A percentile compares a stretch with the other conserved stretches of the same genome.
Evolutionary conservation across 2,888 invertebrate species (phyloP).

Genomic region (Venusia cambrica): DNA sequence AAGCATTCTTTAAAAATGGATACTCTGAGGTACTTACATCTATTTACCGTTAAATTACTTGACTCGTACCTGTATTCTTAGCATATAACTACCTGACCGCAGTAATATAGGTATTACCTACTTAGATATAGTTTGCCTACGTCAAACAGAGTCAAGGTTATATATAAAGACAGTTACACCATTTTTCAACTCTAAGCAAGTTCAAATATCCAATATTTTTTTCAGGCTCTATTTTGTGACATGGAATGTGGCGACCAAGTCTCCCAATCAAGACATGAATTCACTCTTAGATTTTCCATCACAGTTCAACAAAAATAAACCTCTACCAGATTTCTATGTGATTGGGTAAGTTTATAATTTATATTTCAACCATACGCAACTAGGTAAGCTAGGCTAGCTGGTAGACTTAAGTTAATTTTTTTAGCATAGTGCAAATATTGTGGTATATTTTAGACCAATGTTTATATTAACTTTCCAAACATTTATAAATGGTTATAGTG

Average conservation of each 20-base stretch:
- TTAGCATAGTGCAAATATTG: too few relatives aligned
- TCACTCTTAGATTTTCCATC: slow-evolving; percentile 85
- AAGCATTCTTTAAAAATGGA: slow-evolving; percentile 40
- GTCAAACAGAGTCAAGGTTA: slow-evolving; percentile 51
- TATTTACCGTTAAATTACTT: slow-evolving; percentile 8
- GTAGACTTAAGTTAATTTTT: too few relatives aligned
- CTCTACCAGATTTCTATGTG: slow-evolving; percentile 90
- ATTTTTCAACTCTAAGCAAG: slow-evolving; percentile 4
- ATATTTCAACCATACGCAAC: too few relatives aligned
- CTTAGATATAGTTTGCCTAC: too few relatives aligned
- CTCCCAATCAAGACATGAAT: slow-evolving; percentile 87
- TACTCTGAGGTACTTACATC: slow-evolving; percentile 47
- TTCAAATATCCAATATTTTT: slow-evolving; percentile 23
- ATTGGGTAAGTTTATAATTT: slow-evolving; percentile 89
- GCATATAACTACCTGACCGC: too few relatives aligned
- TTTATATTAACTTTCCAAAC: too few relatives aligned
- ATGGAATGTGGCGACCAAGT: slow-evolving; percentile 94
- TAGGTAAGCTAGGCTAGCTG: too few relatives aligned
- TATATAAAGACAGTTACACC: slow-evolving; percentile 11
- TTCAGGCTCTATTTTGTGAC: slow-evolving; percentile 90
- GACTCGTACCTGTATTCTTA: too few relatives aligned
- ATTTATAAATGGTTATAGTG: too few relatives aligned
- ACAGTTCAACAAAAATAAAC: slow-evolving; percentile 81
- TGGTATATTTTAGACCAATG: too few relatives aligned
- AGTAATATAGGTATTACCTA: too few relatives aligned